Conservation (phyloP, 2,113 vertebrate genomes). For the Machaerirhynchus nigripectus region DNA sequence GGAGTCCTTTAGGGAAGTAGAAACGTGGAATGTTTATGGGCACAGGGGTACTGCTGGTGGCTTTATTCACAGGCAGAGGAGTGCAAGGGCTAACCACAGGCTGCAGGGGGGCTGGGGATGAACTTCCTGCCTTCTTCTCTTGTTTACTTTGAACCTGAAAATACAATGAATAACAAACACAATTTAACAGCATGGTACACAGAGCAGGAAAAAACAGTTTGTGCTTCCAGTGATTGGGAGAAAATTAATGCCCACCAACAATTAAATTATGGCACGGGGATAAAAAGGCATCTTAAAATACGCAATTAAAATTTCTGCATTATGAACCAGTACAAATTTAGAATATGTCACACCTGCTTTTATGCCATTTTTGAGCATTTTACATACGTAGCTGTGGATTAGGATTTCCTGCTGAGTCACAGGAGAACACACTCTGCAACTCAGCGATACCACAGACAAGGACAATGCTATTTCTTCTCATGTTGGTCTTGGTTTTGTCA, state of each 20-base stretch:
- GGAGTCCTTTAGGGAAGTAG: slow-evolving; percentile 96
- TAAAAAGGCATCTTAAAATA: background rate
- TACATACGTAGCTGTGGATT: background rate
- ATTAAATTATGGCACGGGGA: background rate
- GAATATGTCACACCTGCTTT: background rate
- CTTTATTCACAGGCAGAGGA: slow-evolving; percentile 80
- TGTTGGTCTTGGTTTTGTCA: background rate
- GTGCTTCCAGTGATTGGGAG: background rate
- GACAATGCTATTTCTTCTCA: background rate
- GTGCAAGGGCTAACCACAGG: slow-evolving; percentile 69
- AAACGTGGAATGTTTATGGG: slow-evolving; percentile 98
- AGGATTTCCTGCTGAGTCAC: background rate
- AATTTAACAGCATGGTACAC: background rate
- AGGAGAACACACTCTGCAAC: background rate
- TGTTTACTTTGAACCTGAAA: slow-evolving; percentile 90
- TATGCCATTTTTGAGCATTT: background rate
- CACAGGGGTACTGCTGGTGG: slow-evolving; percentile 75
- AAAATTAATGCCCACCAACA: background rate
- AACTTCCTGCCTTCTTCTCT: slow-evolving; percentile 90
- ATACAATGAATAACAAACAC: slow-evolving; percentile 11
- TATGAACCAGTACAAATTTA: background rate
- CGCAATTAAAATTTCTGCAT: background rate
- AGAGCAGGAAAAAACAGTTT: background rate
- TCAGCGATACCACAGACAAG: background rate
- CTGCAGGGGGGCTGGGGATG: slow-evolving; percentile 72